Conservation (phyloP, 1,140 invertebrate genomes). For the Apis laboriosa region DNA sequence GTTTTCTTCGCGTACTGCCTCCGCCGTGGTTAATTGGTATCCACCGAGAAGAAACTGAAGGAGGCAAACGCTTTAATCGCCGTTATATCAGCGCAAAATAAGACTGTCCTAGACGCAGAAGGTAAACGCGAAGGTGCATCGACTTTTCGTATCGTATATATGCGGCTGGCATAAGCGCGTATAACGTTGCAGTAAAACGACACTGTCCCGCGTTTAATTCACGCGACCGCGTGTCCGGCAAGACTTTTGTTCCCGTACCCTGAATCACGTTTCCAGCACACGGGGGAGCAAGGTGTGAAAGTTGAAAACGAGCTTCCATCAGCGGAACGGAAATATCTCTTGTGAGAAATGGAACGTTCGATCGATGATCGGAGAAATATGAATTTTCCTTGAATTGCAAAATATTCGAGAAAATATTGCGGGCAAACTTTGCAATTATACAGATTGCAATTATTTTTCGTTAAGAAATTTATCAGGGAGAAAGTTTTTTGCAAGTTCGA, state of each 20-base stretch:
- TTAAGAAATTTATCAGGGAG: no score
- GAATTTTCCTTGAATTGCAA: background rate
- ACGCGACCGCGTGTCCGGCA: slow-evolving; percentile 28
- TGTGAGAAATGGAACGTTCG: background rate
- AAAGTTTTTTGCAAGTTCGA: no score
- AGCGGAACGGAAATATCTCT: background rate
- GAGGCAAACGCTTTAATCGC: slow-evolving; percentile 55
- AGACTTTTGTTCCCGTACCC: slow-evolving; percentile 43
- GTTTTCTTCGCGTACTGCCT: slow-evolving; percentile 38
- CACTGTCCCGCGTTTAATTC: slow-evolving; percentile 50
- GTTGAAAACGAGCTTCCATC: slow-evolving; percentile 1
- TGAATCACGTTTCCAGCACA: slow-evolving; percentile 30
- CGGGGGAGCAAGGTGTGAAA: slow-evolving; percentile 17
- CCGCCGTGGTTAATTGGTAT: slow-evolving; percentile 61
- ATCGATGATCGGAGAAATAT: background rate
- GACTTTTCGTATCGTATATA: slow-evolving; percentile 44
- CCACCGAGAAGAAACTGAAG: slow-evolving; percentile 37
- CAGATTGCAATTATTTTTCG: no score
- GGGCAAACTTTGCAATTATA: no score
- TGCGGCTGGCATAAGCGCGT: slow-evolving; percentile 34
- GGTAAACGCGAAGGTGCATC: slow-evolving; percentile 32
- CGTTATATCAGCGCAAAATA: slow-evolving; percentile 61
- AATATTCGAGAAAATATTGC: no score
- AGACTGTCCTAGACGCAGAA: slow-evolving; percentile 25
- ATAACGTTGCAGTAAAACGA: slow-evolving; percentile 65